These are phyloP conservation scores for Tineola bisselliella DNA, from an alignment of 2,888 invertebrate species.

Conservation along the genomic window DNA sequence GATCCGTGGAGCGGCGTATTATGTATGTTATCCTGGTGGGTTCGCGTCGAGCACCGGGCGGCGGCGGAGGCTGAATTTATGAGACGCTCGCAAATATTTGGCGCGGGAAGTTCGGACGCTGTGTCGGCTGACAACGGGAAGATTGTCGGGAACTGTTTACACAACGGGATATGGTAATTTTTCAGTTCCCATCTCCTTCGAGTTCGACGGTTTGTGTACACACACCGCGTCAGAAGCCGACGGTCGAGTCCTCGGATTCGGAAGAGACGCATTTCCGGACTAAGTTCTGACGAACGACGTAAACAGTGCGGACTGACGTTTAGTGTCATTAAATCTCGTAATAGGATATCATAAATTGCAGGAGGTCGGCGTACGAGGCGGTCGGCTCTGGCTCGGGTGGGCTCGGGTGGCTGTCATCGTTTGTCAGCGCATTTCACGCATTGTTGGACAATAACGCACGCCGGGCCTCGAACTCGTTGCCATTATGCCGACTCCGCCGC, in stretches of 20 bases:
- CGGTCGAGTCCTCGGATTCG: not conserved
- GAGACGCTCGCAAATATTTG: slow-evolving; percentile 65
- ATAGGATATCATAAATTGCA: slow-evolving; percentile 67
- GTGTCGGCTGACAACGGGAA: slow-evolving; percentile 59
- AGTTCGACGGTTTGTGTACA: slow-evolving; percentile 13
- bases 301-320: slow-evolving; percentile 49
- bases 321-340: slow-evolving; percentile 67
- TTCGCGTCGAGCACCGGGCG: slow-evolving; percentile 39
- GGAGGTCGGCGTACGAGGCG: slow-evolving; percentile 53
- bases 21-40: slow-evolving; percentile 65
- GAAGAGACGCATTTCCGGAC: slow-evolving; percentile 5
- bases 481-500: slow-evolving; percentile 24
- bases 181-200: slow-evolving; percentile 36
- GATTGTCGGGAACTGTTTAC: slow-evolving; percentile 61
- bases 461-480: slow-evolving; percentile 12
- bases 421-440: slow-evolving; percentile 69
- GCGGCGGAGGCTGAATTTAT: slow-evolving; percentile 48
- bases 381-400: slow-evolving; percentile 31
- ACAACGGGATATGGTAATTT: slow-evolving; percentile 57
- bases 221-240: slow-evolving; percentile 18
- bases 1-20: slow-evolving; percentile 63
- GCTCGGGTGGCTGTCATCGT: slow-evolving; percentile 63
- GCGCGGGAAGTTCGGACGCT: slow-evolving; percentile 57
- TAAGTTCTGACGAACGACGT: slow-evolving; percentile 32
- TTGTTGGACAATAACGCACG: slow-evolving; percentile 66